Evolutionary conservation across 2,797 vertebrate genomes (phyloP).

Genomic region (Odontamblyopus lacepedii): DNA sequence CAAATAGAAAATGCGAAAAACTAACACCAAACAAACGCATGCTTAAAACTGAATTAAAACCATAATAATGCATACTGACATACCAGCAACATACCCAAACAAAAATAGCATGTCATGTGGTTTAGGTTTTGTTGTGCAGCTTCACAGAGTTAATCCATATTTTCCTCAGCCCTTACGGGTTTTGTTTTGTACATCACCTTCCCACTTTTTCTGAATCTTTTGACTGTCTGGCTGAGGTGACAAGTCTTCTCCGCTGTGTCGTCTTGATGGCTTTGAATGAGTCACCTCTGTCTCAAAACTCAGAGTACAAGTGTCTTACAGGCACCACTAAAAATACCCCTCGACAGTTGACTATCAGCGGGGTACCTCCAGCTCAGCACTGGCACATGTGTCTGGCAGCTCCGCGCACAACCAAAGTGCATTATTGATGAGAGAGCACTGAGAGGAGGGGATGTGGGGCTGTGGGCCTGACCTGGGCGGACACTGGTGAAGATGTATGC

Average conservation of each 20-base stretch:
- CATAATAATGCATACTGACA: no score
- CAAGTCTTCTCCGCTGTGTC: constrained; percentile 34
- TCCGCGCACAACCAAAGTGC: constrained; percentile 63
- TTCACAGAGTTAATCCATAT: background rate
- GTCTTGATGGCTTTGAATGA: constrained; percentile 50
- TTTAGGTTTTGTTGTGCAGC: background rate
- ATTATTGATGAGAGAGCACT: constrained; percentile 70
- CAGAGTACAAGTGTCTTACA: constrained; percentile 31
- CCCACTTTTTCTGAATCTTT: constrained; percentile 5
- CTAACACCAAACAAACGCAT: no score
- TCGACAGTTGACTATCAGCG: constrained; percentile 54
- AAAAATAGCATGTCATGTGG: no score
- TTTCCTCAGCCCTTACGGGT: background rate
- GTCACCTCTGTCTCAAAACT: constrained; percentile 43
- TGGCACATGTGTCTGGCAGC: constrained; percentile 63
- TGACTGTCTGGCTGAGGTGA: constrained; percentile 21
- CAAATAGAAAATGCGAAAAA: no score
- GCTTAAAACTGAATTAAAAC: no score
- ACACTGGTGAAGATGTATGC: constrained; percentile 50
- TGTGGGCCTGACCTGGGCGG: constrained; percentile 61
- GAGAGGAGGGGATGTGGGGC: constrained; percentile 64
- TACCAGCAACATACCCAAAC: no score
- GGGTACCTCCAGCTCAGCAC: constrained; percentile 35
- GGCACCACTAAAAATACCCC: constrained; percentile 57
- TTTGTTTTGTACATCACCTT: background rate